These are phyloP conservation scores for Stenolophus ochropezus DNA, from an alignment of 2,888 invertebrate genomes.

Conservation along the genomic window DNA sequence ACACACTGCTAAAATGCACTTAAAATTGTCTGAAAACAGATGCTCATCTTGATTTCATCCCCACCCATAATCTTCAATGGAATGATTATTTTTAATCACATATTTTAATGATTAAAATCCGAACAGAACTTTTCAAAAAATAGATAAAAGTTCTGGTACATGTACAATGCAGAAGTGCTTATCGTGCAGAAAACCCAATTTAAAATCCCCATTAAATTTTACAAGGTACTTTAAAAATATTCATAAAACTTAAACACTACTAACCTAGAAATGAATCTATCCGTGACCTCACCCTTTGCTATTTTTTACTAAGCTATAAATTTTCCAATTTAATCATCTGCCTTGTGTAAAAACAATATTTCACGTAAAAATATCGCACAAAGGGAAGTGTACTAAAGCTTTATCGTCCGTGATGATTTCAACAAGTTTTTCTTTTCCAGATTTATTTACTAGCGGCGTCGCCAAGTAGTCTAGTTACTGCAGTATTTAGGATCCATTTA, in stretches of 20 bases:
- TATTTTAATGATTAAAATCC: too few relatives aligned
- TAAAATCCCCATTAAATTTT: neutral
- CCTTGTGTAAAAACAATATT: slow-evolving; percentile 14
- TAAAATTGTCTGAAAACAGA: too few relatives aligned
- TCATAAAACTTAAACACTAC: neutral
- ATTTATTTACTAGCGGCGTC: slow-evolving; percentile 92
- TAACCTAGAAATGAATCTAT: slow-evolving; percentile 16
- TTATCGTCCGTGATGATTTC: slow-evolving; percentile 25
- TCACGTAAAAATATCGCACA: slow-evolving; percentile 22
- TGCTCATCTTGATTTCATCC: too few relatives aligned
- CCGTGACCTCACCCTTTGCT: neutral
- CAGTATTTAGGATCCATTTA: slow-evolving; percentile 92
- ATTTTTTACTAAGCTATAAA: neutral
- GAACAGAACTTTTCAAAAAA: too few relatives aligned
- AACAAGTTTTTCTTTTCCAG: slow-evolving; percentile 74
- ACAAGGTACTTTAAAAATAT: neutral
- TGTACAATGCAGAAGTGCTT: neutral
- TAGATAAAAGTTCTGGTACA: too few relatives aligned
- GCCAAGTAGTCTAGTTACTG: slow-evolving; percentile 87
- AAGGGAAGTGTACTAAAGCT: slow-evolving; percentile 2
- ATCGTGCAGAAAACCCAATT: neutral
- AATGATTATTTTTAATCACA: too few relatives aligned
- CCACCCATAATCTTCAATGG: too few relatives aligned
- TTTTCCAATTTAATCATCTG: slow-evolving; percentile 26
- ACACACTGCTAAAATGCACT: too few relatives aligned